phyloP scores from a whole-genome alignment of 2,888 invertebrate genomes.

The Reticulitermes lucifugus region DNA sequence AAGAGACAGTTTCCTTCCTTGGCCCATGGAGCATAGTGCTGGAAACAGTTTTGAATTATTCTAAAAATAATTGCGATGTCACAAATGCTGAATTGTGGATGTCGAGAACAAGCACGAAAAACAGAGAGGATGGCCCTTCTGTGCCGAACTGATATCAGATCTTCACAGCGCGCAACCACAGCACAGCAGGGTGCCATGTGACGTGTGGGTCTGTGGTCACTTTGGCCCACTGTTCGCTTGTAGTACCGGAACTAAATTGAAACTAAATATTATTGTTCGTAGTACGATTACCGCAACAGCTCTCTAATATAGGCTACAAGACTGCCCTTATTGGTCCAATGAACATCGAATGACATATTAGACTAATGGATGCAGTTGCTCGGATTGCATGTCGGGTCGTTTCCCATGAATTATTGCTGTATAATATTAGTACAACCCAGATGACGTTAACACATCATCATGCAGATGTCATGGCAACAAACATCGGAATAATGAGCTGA shows the following conservation, averaged over 20 bases:
- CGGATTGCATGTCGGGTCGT: no score
- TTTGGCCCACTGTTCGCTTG: not conserved
- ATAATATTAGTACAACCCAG: no score
- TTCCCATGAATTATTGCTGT: no score
- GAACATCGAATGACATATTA: constrained; percentile 21
- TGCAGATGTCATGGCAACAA: no score
- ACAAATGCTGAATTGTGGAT: not conserved
- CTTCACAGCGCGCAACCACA: not conserved
- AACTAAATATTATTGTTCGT: constrained; percentile 35
- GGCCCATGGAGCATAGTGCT: no score
- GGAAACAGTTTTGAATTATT: not conserved
- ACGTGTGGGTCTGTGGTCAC: not conserved
- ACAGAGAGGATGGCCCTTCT: not conserved
- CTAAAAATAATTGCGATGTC: not conserved
- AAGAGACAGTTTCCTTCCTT: no score
- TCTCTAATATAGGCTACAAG: not conserved
- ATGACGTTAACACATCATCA: no score
- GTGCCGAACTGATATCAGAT: not conserved
- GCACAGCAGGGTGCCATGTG: not conserved
- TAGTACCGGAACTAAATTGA: not conserved
- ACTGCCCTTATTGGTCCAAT: not conserved
- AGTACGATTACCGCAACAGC: not conserved
- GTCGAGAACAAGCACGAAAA: constrained; percentile 17
- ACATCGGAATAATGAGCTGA: not conserved
- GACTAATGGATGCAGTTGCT: constrained; percentile 15